Evolutionary conservation across 2,888 invertebrate genomes (phyloP).

Genomic region (Flexamia atlantica): DNA sequence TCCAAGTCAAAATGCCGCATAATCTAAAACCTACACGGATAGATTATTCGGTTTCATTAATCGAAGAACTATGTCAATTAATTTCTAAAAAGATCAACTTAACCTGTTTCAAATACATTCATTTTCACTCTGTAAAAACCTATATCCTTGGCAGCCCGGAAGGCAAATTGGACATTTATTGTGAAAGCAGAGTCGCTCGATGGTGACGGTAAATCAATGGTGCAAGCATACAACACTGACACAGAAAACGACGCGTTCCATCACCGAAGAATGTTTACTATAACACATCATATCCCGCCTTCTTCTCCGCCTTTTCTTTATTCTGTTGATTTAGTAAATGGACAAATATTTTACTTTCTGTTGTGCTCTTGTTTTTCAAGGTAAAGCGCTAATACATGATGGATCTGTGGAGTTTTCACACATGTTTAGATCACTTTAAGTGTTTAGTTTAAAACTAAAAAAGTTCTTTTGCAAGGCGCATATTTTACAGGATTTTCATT

Average conservation of each 20-base stretch:
- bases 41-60: too few species aligned
- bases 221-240: slow-evolving; percentile 28
- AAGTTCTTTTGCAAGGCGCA: too few species aligned
- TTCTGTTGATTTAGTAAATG: slow-evolving; percentile 45
- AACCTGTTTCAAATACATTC: not conserved
- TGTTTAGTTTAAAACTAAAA: too few species aligned
- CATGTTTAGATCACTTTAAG: too few species aligned
- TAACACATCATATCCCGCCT: slow-evolving; percentile 32
- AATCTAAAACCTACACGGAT: too few species aligned
- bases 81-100: too few species aligned
- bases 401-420: not conserved
- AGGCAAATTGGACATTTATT: slow-evolving; percentile 26
- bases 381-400: slow-evolving; percentile 7
- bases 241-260: slow-evolving; percentile 36
- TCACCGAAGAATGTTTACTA: slow-evolving; percentile 13
- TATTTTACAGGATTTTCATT: too few species aligned
- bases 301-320: slow-evolving; percentile 1
- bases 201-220: slow-evolving; percentile 25
- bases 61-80: too few species aligned
- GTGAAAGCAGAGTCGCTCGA: not conserved
- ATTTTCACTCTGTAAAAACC: not conserved
- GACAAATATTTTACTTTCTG: slow-evolving; percentile 40
- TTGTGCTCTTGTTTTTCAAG: slow-evolving; percentile 16
- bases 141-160: not conserved
- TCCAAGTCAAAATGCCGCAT: too few species aligned